phyloP scores from a whole-genome alignment of 2,113 vertebrate species.

The Coptodon rendalli region DNA sequence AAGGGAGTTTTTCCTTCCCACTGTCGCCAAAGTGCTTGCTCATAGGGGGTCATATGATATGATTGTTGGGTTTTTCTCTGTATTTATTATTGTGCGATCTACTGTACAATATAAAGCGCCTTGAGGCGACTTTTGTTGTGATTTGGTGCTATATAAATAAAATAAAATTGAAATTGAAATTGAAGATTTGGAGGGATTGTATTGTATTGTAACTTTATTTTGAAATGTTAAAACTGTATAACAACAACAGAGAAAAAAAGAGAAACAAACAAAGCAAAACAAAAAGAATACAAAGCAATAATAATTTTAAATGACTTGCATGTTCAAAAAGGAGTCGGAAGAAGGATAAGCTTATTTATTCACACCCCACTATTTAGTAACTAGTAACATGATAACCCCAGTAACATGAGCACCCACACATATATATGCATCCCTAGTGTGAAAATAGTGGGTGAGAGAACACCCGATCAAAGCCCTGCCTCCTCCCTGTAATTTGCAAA shows the following conservation, averaged over 20 bases:
- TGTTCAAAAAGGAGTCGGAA: not conserved
- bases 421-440: accelerated
- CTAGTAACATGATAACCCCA: not conserved
- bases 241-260: not conserved
- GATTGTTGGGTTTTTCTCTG: no score
- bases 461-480: not conserved
- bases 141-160: no score
- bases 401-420: accelerated
- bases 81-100: no score
- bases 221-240: not conserved
- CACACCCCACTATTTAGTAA: not conserved
- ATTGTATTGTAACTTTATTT: not conserved
- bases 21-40: no score
- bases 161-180: no score
- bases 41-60: no score
- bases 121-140: no score
- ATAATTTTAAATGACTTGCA: not conserved
- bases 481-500: not conserved
- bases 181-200: accelerated
- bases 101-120: no score
- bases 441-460: not conserved
- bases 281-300: not conserved
- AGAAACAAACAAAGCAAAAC: not conserved
- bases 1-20: no score
- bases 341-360: not conserved